Evolutionary conservation across 2,113 vertebrate genomes (phyloP).

Genomic region (Notechis scutatus): DNA sequence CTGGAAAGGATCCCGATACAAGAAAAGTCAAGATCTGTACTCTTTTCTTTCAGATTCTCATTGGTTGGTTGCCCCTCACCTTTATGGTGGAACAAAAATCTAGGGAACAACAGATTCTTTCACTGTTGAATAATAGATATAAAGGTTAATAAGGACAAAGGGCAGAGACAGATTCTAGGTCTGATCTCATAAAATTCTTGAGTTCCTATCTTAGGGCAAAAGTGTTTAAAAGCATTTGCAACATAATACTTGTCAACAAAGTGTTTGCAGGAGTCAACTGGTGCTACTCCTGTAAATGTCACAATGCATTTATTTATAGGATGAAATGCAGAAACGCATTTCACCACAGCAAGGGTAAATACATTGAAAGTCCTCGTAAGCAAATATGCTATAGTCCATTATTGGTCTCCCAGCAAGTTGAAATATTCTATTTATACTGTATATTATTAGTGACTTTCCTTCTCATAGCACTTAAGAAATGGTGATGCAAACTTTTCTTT

Average conservation of each 20-base stretch:
- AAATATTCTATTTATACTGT: not conserved
- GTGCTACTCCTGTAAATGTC: not conserved
- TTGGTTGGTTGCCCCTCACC: not conserved
- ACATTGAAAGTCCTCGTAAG: not conserved
- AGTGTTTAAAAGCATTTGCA: not conserved
- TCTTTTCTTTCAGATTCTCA: not conserved
- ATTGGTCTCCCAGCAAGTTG: not conserved
- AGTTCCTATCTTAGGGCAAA: not conserved
- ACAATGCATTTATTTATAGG: not conserved
- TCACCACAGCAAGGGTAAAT: not conserved
- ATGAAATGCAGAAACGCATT: not conserved
- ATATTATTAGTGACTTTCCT: not conserved
- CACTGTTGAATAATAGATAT: not conserved
- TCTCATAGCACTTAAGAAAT: constrained; percentile 22
- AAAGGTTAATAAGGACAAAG: not conserved
- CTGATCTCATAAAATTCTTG: not conserved
- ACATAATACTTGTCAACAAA: not conserved
- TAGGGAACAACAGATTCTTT: not conserved
- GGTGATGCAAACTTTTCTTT: not conserved
- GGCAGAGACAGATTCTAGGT: not conserved
- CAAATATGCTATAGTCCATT: not conserved
- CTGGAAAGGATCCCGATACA: not conserved
- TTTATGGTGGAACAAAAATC: not conserved
- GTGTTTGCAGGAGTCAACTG: not conserved
- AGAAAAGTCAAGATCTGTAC: not conserved